Evolutionary conservation across 2,888 invertebrate species (phyloP), one percentile per base, ranked within the genome.

Genomic region (Trichacis sp.): DNA sequence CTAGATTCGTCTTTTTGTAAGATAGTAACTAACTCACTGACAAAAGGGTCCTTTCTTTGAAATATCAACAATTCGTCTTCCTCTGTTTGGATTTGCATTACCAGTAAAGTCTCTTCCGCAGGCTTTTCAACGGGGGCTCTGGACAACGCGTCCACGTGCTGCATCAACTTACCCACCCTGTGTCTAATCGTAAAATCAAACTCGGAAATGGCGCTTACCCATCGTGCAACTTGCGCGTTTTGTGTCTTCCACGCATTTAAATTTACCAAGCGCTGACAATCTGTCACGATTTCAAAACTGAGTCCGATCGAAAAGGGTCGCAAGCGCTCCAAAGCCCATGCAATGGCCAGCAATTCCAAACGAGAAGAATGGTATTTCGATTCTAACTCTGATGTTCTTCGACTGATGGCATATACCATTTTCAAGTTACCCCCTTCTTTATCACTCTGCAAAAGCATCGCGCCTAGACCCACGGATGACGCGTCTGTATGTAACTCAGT

Each of bases 401-500:
- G 14, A 36, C 66, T 66, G 0, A 59, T 49, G 0, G 66, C 64
- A 11, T 65, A 69, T 0, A 58, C 56, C 0, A 56, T 8, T 14
- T 53, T 43, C 6, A 65, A 12, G 2, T 20, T 1, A 1, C 33
- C 38, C 2, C 12, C 19, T 9, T 46, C 20, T 1, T 11, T 47
- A 19, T 55, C 36, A 0, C n/a, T 18, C 29, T 62, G 59, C 3
- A 63, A 46, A 8, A 67, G 33, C 17, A 59, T 59, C 1, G 55
- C 58, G 3, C 30, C 66, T 1, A 66, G 14, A 1, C 62, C 59
- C 1, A 51, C 40, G 1, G 54, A 30, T 1, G 49, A 63, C 1
- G 67, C 59, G 24, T 67, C 63, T 0, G 59, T 59, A 33, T 67
- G 62, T 14, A 67, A 17, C 30, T 67, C 63, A 24, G 24, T n/a